Evolutionary conservation across 2,113 vertebrate genomes (phyloP).

Genomic region (Rhea pennata): DNA sequence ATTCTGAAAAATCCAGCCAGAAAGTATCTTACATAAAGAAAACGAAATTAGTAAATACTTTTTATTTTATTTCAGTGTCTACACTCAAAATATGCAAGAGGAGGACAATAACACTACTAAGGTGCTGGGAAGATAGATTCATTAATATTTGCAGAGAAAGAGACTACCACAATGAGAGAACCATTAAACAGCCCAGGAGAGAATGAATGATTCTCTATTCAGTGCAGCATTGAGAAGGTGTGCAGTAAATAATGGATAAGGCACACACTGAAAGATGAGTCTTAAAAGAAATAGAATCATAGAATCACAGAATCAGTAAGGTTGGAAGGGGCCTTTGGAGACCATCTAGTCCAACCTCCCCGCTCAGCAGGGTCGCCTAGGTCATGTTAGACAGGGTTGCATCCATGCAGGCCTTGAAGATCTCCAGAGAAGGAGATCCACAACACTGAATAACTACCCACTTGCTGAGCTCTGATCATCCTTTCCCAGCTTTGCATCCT

Average conservation of each 20-base stretch:
- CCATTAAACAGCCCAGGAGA: slow-evolving; percentile 14
- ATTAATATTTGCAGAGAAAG: slow-evolving; percentile 17
- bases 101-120: neutral
- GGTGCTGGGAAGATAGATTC: neutral
- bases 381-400: no score
- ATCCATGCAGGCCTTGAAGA: no score
- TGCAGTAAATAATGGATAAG: slow-evolving; percentile 48
- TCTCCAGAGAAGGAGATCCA: no score
- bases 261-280: neutral
- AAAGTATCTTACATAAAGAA: neutral
- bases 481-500: neutral
- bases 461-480: neutral
- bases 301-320: no score
- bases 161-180: neutral
- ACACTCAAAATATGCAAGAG: neutral
- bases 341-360: no score
- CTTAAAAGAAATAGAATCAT: neutral
- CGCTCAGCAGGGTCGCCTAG: no score
- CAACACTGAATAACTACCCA: neutral
- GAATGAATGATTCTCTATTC: slow-evolving; percentile 26
- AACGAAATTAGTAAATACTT: neutral
- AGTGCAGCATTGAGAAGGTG: neutral
- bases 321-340: no score
- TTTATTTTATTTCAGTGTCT: neutral
- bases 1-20: neutral